Evolutionary conservation across 2,113 vertebrate species (phyloP).

Genomic region (Chaetodon trifascialis): DNA sequence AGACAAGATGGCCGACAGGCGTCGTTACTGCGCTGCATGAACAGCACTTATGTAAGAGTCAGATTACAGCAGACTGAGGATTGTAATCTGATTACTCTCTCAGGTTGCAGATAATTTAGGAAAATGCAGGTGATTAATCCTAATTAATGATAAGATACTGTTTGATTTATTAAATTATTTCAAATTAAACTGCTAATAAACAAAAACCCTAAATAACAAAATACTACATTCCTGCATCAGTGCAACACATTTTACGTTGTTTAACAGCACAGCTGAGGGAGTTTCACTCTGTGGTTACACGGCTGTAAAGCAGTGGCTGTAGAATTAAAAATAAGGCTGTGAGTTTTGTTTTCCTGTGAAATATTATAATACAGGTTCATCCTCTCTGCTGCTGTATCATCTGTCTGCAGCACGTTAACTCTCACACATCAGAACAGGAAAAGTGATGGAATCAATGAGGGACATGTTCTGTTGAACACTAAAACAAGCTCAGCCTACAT

Average conservation of each 20-base stretch:
- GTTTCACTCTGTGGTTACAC: neutral
- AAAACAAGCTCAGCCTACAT: neutral
- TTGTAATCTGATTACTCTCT: slow-evolving; percentile 33
- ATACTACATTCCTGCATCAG: neutral
- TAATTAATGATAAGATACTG: no score
- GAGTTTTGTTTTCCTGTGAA: neutral
- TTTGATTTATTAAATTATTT: neutral
- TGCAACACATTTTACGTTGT: neutral
- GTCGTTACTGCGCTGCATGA: no score
- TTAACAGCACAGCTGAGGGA: neutral
- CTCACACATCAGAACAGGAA: neutral
- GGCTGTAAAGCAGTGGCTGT: neutral
- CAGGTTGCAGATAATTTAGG: neutral
- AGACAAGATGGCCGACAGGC: slow-evolving; percentile 15
- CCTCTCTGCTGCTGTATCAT: neutral
- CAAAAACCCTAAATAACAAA: neutral
- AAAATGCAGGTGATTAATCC: neutral
- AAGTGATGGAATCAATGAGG: neutral
- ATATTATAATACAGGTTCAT: neutral
- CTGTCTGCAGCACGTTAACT: neutral
- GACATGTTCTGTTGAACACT: neutral
- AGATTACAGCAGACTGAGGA: neutral
- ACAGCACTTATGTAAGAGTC: slow-evolving; percentile 17
- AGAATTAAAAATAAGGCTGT: neutral
- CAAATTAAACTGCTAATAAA: neutral